Evolutionary conservation across 2,797 vertebrate species (phyloP).

Genomic region (Gobio occitaniae): DNA sequence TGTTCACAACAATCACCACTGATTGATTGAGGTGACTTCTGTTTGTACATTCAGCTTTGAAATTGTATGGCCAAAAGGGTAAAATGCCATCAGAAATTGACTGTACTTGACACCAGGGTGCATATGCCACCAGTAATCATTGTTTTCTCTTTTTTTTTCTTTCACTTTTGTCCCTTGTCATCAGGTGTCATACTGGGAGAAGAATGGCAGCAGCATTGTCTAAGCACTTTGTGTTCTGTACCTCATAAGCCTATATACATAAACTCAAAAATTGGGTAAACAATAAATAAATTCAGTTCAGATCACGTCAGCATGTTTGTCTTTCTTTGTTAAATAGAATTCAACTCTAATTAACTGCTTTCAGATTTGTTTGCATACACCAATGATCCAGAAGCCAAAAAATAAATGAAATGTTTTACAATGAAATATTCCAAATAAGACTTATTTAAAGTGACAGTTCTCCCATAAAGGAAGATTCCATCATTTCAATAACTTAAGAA

Average conservation of each 20-base stretch:
- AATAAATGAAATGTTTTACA: background rate
- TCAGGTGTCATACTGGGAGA: constrained; percentile 68
- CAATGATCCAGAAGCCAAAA: background rate
- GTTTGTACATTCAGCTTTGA: background rate
- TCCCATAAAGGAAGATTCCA: background rate
- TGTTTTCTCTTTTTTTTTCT: constrained; percentile 45
- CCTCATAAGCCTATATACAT: constrained; percentile 79
- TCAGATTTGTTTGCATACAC: background rate
- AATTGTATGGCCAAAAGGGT: background rate
- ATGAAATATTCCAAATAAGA: background rate
- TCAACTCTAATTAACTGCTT: background rate
- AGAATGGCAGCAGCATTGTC: constrained; percentile 73
- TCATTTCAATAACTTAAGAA: background rate
- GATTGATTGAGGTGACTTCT: background rate
- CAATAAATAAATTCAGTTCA: constrained; percentile 78
- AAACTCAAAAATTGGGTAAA: constrained; percentile 64
- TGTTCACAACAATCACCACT: background rate
- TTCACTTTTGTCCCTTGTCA: constrained; percentile 65
- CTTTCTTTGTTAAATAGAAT: constrained; percentile 5
- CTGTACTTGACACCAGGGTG: constrained; percentile 36
- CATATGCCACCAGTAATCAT: constrained; percentile 68
- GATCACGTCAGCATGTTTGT: constrained; percentile 60
- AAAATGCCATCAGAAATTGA: background rate
- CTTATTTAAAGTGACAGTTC: background rate
- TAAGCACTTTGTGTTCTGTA: constrained; percentile 83